Evolutionary conservation across 1,140 invertebrate species (phyloP).

Genomic region (Drosophila funebris): DNA sequence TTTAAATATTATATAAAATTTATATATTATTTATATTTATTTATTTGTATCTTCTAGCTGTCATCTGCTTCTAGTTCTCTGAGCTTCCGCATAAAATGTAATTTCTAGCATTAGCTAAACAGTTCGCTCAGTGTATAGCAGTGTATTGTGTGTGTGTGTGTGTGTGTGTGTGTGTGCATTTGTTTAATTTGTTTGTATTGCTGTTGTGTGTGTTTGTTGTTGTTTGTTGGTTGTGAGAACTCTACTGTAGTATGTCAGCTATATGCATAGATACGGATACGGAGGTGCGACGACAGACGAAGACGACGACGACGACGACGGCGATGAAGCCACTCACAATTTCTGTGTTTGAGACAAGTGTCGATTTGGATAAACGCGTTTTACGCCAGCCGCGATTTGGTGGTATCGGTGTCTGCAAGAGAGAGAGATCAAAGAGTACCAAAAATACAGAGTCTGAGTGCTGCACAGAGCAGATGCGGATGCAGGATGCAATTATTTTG

Average conservation of each 20-base stretch:
- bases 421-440: constrained; percentile 79
- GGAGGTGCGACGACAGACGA: constrained; percentile 8
- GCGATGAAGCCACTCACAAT: constrained; percentile 76
- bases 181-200: constrained; percentile 4
- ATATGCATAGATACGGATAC: constrained; percentile 39
- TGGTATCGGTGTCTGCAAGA: constrained; percentile 83
- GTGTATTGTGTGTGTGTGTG: constrained; percentile 8
- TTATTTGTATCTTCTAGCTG: no score
- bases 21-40: no score
- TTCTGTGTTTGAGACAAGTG: constrained; percentile 83
- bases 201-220: not conserved
- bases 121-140: constrained; percentile 21
- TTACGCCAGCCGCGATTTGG: constrained; percentile 83
- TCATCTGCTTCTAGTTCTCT: no score
- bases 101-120: not conserved
- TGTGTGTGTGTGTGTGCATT: constrained; percentile 29
- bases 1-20: no score
- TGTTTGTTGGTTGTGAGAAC: constrained; percentile 12
- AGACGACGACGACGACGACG: constrained; percentile 13
- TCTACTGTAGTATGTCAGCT: constrained; percentile 36
- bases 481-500: constrained; percentile 49
- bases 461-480: constrained; percentile 62
- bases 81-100: no score
- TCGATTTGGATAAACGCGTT: constrained; percentile 83
- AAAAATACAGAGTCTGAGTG: constrained; percentile 63